Base-by-base conservation (phyloP, 2,888 invertebrate species). In the Drosophila pseudotalamancana region DNA sequence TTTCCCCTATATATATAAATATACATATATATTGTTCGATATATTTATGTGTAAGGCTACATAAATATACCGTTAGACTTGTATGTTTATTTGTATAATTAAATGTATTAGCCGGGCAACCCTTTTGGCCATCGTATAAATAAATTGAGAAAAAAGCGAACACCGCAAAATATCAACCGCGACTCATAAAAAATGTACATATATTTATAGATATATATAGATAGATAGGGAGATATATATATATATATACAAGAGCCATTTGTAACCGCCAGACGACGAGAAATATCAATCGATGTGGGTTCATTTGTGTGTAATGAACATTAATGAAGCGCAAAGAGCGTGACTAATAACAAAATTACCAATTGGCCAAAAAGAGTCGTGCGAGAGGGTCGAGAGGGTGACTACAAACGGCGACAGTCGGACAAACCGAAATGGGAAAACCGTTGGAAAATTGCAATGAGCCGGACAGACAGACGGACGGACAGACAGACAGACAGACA, bases 251-350 rank as follows among this genome's bases (percentile, higher is more conserved):
- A 73, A 65, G 60, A 32, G 73, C 39, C 50, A 68, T 37, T 64
- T 66, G 35, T 79, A 71, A 73, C 81, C 78, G 78, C 78, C 77
- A 81, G 63, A 63, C 73, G 81, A 62, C 51, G 77, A 54, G 77
- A 62, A 84, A 83, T 83, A 87, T 87, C 82, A 87, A 83, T 87
- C 82, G 82, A 81, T 83, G 87, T 87, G 82, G 82, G 82, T 84
- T 76, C 82, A 81, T 83, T 83, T 83, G 79, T 87, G 83, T 87
- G 87, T 85, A 87, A 83, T 83, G 87, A 87, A 83, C 83, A 87
- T 83, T 83, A 83, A 83, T 87, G 83, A 87, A 83, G 85, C 83
- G 83, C 83, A 84, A 87, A 83, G 82, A 87, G 83, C 83, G 83
- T 87, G 87, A 87, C 83, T 83, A 83, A 83, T 83, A 83, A 72